Evolutionary conservation across 2,888 invertebrate genomes (phyloP).

Genomic region (Panopea generosa): DNA sequence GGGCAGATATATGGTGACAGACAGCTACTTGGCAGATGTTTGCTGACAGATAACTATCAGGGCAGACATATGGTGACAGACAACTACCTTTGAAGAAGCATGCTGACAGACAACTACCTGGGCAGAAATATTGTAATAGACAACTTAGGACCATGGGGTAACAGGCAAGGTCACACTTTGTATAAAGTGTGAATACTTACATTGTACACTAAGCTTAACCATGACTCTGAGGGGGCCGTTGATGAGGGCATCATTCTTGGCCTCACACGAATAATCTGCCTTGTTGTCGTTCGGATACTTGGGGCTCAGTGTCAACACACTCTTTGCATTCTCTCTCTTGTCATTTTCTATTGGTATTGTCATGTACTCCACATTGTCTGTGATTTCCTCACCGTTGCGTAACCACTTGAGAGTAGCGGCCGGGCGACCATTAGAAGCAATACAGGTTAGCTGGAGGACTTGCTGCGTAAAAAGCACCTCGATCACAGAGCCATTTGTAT

Average conservation of each 20-base stretch:
- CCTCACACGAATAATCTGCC: conserved; percentile 96
- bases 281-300: conserved; percentile 93
- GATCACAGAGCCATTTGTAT: conserved; percentile 94
- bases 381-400: conserved; percentile 95
- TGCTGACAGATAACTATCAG: too few species aligned
- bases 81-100: too few species aligned
- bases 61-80: too few species aligned
- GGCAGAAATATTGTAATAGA: too few species aligned
- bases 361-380: conserved; percentile 92
- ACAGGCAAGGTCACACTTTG: too few species aligned
- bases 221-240: conserved; percentile 93
- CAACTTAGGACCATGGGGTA: too few species aligned
- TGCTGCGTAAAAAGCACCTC: conserved; percentile 93
- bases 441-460: conserved; percentile 94
- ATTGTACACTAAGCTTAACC: conserved; percentile 94
- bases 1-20: too few species aligned
- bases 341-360: conserved; percentile 61
- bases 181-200: too few species aligned
- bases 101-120: too few species aligned
- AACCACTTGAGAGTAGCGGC: conserved; percentile 92
- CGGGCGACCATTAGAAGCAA: conserved; percentile 97
- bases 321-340: conserved; percentile 85
- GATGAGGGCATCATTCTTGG: conserved; percentile 93
- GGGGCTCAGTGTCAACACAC: conserved; percentile 93
- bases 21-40: too few species aligned